Base-by-base conservation (phyloP, 2,888 invertebrate genomes). In the Brenthis hecate region DNA sequence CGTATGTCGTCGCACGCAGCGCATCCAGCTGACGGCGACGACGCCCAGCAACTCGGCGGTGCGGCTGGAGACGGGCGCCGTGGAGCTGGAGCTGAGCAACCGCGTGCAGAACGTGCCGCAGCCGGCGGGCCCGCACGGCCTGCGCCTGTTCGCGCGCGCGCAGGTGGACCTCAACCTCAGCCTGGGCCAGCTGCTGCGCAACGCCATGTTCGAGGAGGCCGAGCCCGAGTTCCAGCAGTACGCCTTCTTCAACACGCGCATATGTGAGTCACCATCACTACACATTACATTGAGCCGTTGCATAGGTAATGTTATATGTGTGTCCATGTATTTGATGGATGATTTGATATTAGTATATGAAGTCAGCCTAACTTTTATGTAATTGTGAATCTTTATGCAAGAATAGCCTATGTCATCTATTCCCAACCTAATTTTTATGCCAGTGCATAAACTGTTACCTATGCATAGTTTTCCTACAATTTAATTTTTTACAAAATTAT, bases 21-120 rank as follows among this genome's bases (percentile, higher is more conserved):
- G 99, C 66, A 98, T 99, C 73, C 99, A 99, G 86, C 93, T 99
- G 69, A 99, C 99, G 0, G 99, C 99, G 1, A 99, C 99, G 0
- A 99, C 99, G 0, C 99, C 99, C 0, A 99, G 99, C 60, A 98
- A 97, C 82, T 99, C 98, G 3, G 99, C 99, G 0, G 98, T 99
- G 19, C 95, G 99, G 4, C 94, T 99, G 69, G 99, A 99, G 90
- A 99, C 99, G 0, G 99, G 98, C 54, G 96, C 96, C 0, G 96
- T 99, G 3, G 98, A 99, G 84, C 94, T 99, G 80, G 97, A 98
- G 88, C 91, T 99, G 66, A 98, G 98, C 6, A 99, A 99, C 90
- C 94, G 99, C 72, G 98, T 99, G 16, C 97, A 98, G 89, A 98
- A 98, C 89, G 95, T 98, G 72, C 95, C 95, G 48, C 94, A 90